Evolutionary conservation across 2,113 vertebrate species (phyloP), one percentile per base, ranked within the genome.

Genomic region (Cynocephalus volans): DNA sequence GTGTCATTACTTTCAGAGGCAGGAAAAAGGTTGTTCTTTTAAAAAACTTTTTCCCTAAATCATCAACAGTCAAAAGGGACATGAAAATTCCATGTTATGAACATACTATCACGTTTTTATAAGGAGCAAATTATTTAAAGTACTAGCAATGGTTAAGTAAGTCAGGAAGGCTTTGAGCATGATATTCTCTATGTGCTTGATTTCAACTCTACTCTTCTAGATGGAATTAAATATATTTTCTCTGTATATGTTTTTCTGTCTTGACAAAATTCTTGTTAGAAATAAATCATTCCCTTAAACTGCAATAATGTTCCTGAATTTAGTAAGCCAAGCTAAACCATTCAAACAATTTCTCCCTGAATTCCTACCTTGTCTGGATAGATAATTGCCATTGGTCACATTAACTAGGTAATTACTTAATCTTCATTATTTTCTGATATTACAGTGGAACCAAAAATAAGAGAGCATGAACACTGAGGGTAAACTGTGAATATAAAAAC

Each of bases 181-280:
- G n/a, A 21, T 86, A 94, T 26, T 84, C 36, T 96, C 26, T 90
- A 56, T 88, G 36, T 21, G 23, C 81, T 91, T 89, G 23, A 88
- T 95, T 97, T 96, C 54, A 83, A 31, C 79, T 95, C 48, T 88
- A 36, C 3, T 90, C 10, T 86, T 94, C 60, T 69, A 72, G n/a
- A 90, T 0, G 70, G 26, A 79, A 76, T 76, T 95, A 96, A 97
- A 88, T 83, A 62, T 48, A 91, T 84, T 97, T 96, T 92, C 41
- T 93, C 0, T 82, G 19, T 41, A 28, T 93, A 60, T 87, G 5
- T 64, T 97, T 95, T 97, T 70, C 28, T 93, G 14, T 80, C 65
- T 92, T 62, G 17, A 50, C 10, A 8, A 90, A 76, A 90, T 83
- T 97, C 13, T 79, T 95, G 24, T 96, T 94, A 85, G 64, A 92